Conservation (phyloP, 2,113 vertebrate genomes). For the Vombatus ursinus region DNA sequence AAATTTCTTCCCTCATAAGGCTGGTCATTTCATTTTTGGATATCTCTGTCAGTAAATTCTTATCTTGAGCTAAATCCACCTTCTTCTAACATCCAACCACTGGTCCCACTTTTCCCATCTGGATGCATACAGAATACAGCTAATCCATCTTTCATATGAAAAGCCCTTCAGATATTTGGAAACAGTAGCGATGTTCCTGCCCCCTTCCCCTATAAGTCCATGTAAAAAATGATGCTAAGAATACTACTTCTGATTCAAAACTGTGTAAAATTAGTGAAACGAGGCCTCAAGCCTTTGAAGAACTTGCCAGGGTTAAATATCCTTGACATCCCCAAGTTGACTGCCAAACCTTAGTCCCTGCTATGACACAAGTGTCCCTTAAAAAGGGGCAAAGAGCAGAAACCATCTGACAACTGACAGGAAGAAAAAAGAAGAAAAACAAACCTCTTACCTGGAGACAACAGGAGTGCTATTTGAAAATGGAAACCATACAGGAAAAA, state of each 20-base stretch:
- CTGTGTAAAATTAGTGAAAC: slow-evolving; percentile 32
- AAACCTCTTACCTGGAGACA: slow-evolving; percentile 85
- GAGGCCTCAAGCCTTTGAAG: slow-evolving; percentile 22
- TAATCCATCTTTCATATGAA: background rate
- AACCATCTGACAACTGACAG: slow-evolving; percentile 64
- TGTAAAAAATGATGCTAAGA: slow-evolving; percentile 22
- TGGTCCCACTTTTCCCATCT: background rate
- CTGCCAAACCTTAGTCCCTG: slow-evolving; percentile 17
- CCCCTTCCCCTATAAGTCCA: background rate
- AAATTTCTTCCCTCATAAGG: background rate
- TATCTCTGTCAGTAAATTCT: background rate
- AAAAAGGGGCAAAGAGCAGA: slow-evolving; percentile 33
- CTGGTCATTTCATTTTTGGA: background rate
- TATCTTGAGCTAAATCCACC: background rate
- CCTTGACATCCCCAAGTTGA: slow-evolving; percentile 20
- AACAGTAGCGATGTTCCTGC: background rate
- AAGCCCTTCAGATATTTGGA: background rate
- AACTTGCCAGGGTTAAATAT: slow-evolving; percentile 35
- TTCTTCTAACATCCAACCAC: background rate
- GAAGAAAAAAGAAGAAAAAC: slow-evolving; percentile 62
- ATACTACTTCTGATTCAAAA: slow-evolving; percentile 19
- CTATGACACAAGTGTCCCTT: slow-evolving; percentile 6
- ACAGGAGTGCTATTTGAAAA: slow-evolving; percentile 84
- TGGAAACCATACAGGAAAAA: slow-evolving; percentile 74
- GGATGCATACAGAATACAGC: background rate